Percentiles rank a stretch among this genome's conserved stretches.
Evolutionary conservation across 2,113 vertebrate species (phyloP).

Genomic region (Callipepla squamata): DNA sequence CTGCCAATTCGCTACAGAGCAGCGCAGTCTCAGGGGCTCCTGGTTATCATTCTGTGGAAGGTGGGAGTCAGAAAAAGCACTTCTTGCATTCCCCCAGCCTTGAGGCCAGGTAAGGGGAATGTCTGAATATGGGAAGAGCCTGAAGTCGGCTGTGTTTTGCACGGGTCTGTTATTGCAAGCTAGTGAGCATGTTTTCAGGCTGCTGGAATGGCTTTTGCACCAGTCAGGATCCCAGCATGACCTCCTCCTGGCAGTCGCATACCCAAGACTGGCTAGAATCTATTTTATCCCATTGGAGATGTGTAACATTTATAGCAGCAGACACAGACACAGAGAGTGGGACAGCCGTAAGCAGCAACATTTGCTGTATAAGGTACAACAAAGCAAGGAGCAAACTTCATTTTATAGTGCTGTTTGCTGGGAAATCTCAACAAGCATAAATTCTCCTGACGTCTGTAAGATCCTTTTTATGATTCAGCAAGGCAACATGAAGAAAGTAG

Average conservation of each 20-base stretch:
- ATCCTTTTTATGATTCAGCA: neutral
- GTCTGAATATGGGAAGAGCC: neutral
- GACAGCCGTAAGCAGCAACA: neutral
- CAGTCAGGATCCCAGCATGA: neutral
- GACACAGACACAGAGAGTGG: neutral
- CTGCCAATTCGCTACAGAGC: neutral
- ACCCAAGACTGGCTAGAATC: neutral
- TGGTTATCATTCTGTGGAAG: slow-evolving; percentile 41
- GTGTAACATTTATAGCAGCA: neutral
- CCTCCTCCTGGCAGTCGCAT: neutral
- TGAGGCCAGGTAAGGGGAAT: slow-evolving; percentile 8
- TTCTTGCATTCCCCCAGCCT: neutral
- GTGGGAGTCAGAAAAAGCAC: slow-evolving; percentile 7
- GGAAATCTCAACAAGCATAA: neutral
- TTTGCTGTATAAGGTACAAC: slow-evolving; percentile 2
- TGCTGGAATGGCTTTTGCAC: neutral
- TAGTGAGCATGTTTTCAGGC: neutral
- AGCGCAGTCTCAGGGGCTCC: neutral
- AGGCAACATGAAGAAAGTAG: neutral
- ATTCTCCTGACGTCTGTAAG: neutral
- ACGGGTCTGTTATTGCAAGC: neutral
- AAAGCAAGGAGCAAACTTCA: neutral
- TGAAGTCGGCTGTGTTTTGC: neutral
- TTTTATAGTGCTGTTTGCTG: neutral
- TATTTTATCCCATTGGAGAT: neutral